Evolutionary conservation across 2,888 invertebrate genomes (phyloP).

Genomic region (Heliconius aoede): DNA sequence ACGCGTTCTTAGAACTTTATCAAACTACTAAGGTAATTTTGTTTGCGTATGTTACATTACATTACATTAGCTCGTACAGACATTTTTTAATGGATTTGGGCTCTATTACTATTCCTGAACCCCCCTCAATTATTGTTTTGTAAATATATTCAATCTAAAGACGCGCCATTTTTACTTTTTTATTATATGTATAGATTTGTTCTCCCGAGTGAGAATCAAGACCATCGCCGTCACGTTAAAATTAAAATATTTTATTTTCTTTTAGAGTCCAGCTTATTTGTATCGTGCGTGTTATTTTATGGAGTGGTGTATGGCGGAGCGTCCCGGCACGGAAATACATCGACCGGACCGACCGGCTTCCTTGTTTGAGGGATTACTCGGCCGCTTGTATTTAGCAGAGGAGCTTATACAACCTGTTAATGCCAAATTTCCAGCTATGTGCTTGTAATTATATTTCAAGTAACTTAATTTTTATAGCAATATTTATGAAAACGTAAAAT

Average conservation of each 20-base stretch:
- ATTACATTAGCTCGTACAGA: no score
- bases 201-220: no score
- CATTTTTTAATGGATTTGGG: no score
- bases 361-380: conserved; percentile 92
- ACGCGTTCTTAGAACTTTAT: conserved; percentile 90
- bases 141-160: no score
- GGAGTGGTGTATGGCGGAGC: conserved; percentile 90
- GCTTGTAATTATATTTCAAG: conserved; percentile 60
- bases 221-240: no score
- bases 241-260: conserved; percentile 46
- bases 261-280: conserved; percentile 87
- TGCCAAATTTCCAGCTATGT: conserved; percentile 90
- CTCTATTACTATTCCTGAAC: no score
- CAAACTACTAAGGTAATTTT: conserved; percentile 87
- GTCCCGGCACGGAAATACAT: conserved; percentile 86
- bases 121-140: no score
- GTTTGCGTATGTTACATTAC: not conserved
- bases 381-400: conserved; percentile 89
- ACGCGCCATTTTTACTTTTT: no score
- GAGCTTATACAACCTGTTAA: conserved; percentile 86
- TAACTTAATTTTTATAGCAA: not conserved
- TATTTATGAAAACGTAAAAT: conserved; percentile 1
- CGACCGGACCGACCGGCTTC: conserved; percentile 92
- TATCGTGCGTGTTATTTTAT: conserved; percentile 91
- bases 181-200: no score